Conservation (phyloP, 2,113 vertebrate species). For the Odontophorus gujanensis region DNA sequence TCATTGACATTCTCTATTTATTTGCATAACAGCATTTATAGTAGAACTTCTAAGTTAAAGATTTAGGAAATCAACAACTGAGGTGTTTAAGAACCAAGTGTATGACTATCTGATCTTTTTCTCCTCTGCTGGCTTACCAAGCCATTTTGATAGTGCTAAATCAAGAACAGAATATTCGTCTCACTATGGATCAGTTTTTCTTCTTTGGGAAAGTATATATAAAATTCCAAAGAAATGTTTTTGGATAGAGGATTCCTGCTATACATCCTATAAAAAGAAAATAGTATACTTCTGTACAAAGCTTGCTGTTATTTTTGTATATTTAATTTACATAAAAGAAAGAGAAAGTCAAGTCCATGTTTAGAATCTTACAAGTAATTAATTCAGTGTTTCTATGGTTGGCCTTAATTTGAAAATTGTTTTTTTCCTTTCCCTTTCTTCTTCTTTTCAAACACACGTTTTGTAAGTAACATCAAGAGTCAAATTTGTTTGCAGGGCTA, state of each 20-base stretch:
- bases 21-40: neutral
- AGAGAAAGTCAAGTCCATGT: neutral
- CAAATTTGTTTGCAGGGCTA: neutral
- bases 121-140: neutral
- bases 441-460: neutral
- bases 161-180: neutral
- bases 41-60: neutral
- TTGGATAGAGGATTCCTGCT: neutral
- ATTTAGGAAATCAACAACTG: neutral
- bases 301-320: neutral
- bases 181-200: neutral
- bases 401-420: neutral
- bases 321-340: neutral
- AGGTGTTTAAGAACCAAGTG: neutral
- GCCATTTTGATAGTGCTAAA: neutral
- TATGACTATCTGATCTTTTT: neutral
- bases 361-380: neutral
- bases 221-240: neutral
- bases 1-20: neutral
- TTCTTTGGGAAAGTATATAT: neutral
- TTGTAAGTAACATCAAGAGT: neutral
- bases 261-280: neutral
- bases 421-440: neutral
- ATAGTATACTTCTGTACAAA: neutral
- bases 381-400: neutral